Evolutionary conservation across 2,113 vertebrate species (phyloP).

Genomic region (Benitochromis conjunctus): DNA sequence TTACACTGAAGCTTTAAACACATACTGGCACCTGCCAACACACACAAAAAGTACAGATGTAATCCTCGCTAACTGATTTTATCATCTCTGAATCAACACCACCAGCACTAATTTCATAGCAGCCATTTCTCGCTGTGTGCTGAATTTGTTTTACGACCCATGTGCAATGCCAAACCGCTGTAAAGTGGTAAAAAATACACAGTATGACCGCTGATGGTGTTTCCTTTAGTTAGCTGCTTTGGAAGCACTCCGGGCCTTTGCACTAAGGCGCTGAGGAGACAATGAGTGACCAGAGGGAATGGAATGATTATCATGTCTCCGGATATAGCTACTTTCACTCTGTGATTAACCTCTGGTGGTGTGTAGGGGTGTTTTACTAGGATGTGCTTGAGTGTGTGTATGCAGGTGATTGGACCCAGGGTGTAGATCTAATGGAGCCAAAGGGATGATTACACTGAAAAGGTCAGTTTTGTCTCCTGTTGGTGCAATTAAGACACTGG

Average conservation of each 20-base stretch:
- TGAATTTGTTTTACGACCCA: slow-evolving; percentile 24
- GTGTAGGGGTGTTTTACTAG: slow-evolving; percentile 10
- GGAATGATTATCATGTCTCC: slow-evolving; percentile 38
- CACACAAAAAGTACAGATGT: slow-evolving; percentile 7
- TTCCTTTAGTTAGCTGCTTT: neutral
- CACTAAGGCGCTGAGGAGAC: neutral
- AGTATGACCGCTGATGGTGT: neutral
- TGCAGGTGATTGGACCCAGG: slow-evolving; percentile 31
- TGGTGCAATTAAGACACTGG: slow-evolving; percentile 35
- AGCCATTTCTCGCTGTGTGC: neutral
- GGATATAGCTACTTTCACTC: slow-evolving; percentile 30
- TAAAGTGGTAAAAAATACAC: neutral
- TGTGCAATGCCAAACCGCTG: slow-evolving; percentile 29
- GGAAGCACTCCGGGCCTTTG: neutral
- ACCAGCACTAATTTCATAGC: neutral
- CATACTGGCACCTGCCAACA: slow-evolving; percentile 5
- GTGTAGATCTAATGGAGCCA: slow-evolving; percentile 52
- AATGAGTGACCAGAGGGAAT: slow-evolving; percentile 18
- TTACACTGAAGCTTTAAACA: neutral
- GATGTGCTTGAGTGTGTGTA: neutral
- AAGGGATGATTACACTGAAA: slow-evolving; percentile 58
- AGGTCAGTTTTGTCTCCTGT: slow-evolving; percentile 61
- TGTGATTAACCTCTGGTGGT: slow-evolving; percentile 49
- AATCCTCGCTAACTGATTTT: slow-evolving; percentile 20
- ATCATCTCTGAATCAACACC: slow-evolving; percentile 15